Conservation (phyloP, 2,113 vertebrate species). For the Equus przewalskii region DNA sequence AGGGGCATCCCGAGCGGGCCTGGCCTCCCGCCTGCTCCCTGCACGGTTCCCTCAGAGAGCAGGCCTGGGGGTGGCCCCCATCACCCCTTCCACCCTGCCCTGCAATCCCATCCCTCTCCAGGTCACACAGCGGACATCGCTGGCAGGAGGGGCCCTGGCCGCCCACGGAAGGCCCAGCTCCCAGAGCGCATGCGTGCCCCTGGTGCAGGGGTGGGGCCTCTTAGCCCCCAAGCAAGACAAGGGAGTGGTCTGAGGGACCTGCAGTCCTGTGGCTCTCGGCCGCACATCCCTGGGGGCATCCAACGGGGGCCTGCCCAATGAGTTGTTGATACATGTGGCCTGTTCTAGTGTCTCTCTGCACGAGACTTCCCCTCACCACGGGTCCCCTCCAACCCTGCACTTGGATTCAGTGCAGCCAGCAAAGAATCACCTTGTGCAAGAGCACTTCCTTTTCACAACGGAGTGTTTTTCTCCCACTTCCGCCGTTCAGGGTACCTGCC, state of each 20-base stretch:
- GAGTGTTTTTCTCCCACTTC: not conserved
- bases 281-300: not conserved
- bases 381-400: rapidly evolving
- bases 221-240: not conserved
- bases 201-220: not conserved
- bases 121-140: rapidly evolving
- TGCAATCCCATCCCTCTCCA: rapidly evolving
- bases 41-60: not conserved
- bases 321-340: rapidly evolving
- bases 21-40: not conserved
- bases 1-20: too few species aligned
- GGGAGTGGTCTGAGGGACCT: not conserved
- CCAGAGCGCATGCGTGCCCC: rapidly evolving
- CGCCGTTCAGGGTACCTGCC: not conserved
- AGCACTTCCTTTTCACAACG: too few species aligned
- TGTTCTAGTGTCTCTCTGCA: not conserved
- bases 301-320: rapidly evolving
- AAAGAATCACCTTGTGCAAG: not conserved
- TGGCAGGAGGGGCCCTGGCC: not conserved
- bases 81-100: not conserved
- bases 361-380: not conserved
- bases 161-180: not conserved
- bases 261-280: not conserved
- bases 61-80: not conserved
- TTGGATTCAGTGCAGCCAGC: rapidly evolving